Conservation (phyloP, 1,140 invertebrate species). For the Magallana ariakensis region DNA sequence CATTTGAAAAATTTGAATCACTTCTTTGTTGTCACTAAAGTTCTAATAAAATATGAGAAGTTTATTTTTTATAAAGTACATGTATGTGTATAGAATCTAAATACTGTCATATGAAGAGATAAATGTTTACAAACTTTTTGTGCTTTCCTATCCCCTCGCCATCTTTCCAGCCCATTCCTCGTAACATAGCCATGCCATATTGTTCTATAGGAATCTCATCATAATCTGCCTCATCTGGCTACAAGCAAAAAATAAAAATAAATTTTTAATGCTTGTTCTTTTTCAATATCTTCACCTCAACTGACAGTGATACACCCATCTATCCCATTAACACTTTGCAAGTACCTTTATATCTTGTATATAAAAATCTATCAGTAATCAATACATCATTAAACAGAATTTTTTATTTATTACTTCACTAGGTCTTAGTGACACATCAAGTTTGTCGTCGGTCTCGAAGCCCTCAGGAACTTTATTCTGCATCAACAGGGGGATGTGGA, state of each 20-base stretch:
- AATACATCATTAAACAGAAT: background rate
- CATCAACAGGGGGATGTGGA: constrained; percentile 79
- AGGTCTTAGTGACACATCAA: constrained; percentile 80
- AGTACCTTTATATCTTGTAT: no score
- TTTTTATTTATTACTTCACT: constrained; percentile 69
- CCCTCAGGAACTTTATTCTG: constrained; percentile 81
- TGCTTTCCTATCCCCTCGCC: constrained; percentile 85
- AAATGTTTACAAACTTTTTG: constrained; percentile 80
- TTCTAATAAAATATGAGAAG: no score
- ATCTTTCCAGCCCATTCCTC: constrained; percentile 96
- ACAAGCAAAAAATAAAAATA: constrained; percentile 38
- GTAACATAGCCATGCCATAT: constrained; percentile 94
- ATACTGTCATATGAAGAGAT: background rate
- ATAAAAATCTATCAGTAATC: background rate
- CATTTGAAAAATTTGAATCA: no score
- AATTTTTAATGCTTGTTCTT: background rate
- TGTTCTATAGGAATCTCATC: constrained; percentile 91
- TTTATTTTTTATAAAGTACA: no score
- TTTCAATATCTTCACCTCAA: no score
- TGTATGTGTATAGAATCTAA: no score
- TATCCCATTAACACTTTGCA: no score
- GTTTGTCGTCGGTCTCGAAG: constrained; percentile 81
- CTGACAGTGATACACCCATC: no score
- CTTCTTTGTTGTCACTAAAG: no score
- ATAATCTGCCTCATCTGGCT: constrained; percentile 85